These are phyloP conservation scores for Dromaius novaehollandiae DNA, from an alignment of 2,113 vertebrate species.

Conservation along the genomic window DNA sequence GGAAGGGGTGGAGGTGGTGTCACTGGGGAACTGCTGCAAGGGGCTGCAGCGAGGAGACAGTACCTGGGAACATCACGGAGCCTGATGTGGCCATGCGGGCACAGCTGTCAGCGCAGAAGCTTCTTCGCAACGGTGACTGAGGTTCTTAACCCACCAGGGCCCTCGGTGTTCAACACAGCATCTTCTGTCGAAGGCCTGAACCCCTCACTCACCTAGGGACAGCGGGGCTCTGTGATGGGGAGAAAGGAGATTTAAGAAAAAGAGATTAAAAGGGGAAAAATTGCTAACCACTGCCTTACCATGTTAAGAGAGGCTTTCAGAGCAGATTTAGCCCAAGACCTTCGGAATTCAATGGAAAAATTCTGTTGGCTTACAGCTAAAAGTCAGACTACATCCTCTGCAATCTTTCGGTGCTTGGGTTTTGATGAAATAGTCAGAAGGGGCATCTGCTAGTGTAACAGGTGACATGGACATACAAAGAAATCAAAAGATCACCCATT, in stretches of 20 bases:
- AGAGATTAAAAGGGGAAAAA: background rate
- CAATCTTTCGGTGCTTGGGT: background rate
- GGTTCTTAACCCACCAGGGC: no score
- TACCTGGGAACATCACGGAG: no score
- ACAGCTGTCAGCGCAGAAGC: background rate
- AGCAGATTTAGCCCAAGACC: background rate
- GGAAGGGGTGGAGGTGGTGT: no score
- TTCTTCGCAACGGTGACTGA: background rate
- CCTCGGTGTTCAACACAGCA: background rate
- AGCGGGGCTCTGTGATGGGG: fast-evolving
- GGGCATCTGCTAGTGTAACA: background rate
- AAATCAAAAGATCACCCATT: background rate
- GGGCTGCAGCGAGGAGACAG: no score
- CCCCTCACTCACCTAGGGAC: no score
- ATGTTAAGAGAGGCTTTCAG: background rate
- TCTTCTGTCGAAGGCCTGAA: background rate
- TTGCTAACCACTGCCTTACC: background rate
- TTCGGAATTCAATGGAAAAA: background rate
- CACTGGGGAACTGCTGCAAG: background rate
- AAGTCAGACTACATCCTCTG: background rate
- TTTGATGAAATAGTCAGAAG: background rate
- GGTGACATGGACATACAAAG: background rate
- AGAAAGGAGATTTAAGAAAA: background rate
- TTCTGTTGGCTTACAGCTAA: background rate
- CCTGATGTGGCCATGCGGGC: no score